Base-by-base conservation (phyloP, 1,140 invertebrate genomes). In the Pteromalus puparum region DNA sequence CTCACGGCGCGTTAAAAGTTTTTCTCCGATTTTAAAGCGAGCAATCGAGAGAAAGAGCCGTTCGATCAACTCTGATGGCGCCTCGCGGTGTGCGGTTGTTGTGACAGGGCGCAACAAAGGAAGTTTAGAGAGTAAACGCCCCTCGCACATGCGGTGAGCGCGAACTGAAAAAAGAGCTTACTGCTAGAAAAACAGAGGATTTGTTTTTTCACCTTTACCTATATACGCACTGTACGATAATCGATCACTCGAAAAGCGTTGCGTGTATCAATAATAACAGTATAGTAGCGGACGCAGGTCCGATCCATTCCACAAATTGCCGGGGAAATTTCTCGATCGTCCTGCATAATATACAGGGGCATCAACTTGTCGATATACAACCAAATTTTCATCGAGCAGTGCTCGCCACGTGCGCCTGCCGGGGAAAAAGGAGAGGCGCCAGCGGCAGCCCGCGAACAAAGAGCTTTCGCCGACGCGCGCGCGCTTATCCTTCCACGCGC, bases 381-480 rank as follows among this genome's bases (percentile, higher is more conserved):
- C 67, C 24, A 26, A 30, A 26, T 70, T 70, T 70, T 70, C 67
- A 30, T 26, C 67, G 67, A 28, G 67, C 24, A 70, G 65, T 26
- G 65, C 21, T 1, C 26, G 67, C 67, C 67, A 70, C 67, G 28
- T 30, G 67, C 67, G 26, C 24, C 24, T 42, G 9, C n/a, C n/a
- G 24, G 67, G 24, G 24, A 13, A 70, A 28, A 70, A 30, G 15
- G 68, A 77, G 48, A 67, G 34, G 67, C 76, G 76, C 61, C 38
- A 74, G 53, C 48, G 61, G n/a, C 30, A 26, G 70, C 46, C 24
- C n/a, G 28, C 85, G 80, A 83, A 86, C 80, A 86, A 86, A 82
- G 84, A 85, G 74, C 72, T 85, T 84, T 85, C 73, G 78, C 42
- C 72, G 83, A 81, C 79, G 81, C 48, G 73, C 73, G 65, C 26